These are phyloP conservation scores for Rhamnusium bicolor DNA, from an alignment of 2,888 invertebrate genomes.

Conservation along the genomic window DNA sequence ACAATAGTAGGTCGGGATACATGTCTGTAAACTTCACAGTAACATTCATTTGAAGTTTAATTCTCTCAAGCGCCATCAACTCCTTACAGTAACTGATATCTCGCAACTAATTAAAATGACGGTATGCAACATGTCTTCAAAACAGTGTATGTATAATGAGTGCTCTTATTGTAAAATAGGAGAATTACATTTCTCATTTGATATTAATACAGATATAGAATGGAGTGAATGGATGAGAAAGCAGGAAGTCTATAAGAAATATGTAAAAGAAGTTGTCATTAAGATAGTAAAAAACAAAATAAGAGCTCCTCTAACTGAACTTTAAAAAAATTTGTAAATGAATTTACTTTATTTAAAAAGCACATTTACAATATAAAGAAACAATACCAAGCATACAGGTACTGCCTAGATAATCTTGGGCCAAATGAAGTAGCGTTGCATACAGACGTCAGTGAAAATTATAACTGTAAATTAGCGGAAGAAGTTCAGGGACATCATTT, in stretches of 20 bases:
- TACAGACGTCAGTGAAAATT: constrained; percentile 24
- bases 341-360: constrained; percentile 6
- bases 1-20: constrained; percentile 18
- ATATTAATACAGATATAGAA: neutral
- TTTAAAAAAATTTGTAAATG: neutral
- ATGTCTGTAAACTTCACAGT: constrained; percentile 15
- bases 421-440: constrained; percentile 13
- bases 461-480: constrained; percentile 3
- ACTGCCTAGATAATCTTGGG: constrained; percentile 19
- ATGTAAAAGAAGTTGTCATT: constrained; percentile 10
- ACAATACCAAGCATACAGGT: constrained; percentile 17
- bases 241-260: neutral
- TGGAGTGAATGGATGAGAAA: constrained; percentile 24
- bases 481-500: constrained; percentile 32
- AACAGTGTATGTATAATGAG: too few relatives aligned
- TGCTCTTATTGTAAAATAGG: neutral
- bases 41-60: constrained; percentile 7
- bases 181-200: neutral
- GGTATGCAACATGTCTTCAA: too few relatives aligned
- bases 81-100: neutral
- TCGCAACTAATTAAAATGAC: neutral
- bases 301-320: neutral
- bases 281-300: constrained; percentile 21
- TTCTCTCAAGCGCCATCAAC: constrained; percentile 4
- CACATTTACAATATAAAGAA: constrained; percentile 21